Percentiles rank a stretch among this genome's conserved stretches.
These are phyloP conservation scores for Chascanopsetta lugubris DNA, from an alignment of 2,113 vertebrate species.

Conservation along the genomic window DNA sequence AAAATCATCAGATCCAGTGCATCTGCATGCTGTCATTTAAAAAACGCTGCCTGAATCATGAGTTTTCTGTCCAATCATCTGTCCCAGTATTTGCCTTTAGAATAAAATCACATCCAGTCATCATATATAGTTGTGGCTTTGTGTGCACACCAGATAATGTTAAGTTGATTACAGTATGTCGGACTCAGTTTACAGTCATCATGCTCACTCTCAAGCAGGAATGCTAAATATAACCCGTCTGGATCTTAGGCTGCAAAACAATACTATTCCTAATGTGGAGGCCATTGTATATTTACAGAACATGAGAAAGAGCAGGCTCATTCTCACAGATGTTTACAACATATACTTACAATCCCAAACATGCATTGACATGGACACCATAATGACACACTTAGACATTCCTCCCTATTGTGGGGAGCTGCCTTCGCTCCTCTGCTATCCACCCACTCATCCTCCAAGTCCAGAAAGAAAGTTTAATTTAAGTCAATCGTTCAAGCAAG, in stretches of 20 bases:
- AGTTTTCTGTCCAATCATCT: not conserved
- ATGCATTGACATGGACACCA: conserved; percentile 67
- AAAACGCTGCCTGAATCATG: conserved; percentile 6
- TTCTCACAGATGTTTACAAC: conserved; percentile 66
- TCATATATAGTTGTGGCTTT: conserved; percentile 47
- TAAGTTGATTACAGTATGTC: conserved; percentile 64
- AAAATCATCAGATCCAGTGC: too few species aligned
- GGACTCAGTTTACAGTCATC: conserved; percentile 60
- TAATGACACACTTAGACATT: conserved; percentile 72
- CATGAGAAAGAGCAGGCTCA: conserved; percentile 61
- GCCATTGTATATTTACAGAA: conserved; percentile 68
- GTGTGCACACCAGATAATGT: conserved; percentile 44
- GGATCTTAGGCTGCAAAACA: conserved; percentile 60
- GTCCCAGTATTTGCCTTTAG: conserved; percentile 17
- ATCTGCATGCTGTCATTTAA: too few species aligned
- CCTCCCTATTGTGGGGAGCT: conserved; percentile 60
- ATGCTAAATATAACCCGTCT: conserved; percentile 53
- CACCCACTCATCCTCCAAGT: conserved; percentile 38
- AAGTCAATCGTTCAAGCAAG: conserved; percentile 17
- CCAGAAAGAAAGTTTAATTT: conserved; percentile 15
- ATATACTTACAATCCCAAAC: conserved; percentile 73
- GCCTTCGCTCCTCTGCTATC: conserved; percentile 19
- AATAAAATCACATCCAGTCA: conserved; percentile 35
- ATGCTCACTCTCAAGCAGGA: conserved; percentile 28
- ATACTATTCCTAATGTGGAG: conserved; percentile 49